Conservation (phyloP, 1,140 invertebrate genomes). For the Pteromalus puparum region DNA sequence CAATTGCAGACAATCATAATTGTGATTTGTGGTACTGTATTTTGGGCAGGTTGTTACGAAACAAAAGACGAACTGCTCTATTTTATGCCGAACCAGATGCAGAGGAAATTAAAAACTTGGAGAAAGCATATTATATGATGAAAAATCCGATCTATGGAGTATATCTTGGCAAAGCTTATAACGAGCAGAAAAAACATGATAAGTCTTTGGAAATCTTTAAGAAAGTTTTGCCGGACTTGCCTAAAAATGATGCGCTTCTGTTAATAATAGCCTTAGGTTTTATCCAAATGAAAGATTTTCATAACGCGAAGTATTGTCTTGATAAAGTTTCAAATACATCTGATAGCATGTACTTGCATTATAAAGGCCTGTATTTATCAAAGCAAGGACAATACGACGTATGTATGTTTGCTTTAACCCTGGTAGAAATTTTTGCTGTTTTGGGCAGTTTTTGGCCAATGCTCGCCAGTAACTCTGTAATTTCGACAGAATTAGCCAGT, state of each 20-base stretch:
- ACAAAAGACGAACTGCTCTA: background rate
- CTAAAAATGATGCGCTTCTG: background rate
- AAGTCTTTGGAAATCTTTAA: background rate
- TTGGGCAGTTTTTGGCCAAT: too few species aligned
- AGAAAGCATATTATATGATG: slow-evolving; percentile 3
- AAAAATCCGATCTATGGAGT: background rate
- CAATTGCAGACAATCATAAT: slow-evolving; percentile 1
- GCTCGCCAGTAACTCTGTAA: too few species aligned
- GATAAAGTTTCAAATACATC: background rate
- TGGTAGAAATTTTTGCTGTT: too few species aligned
- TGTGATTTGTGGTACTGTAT: background rate
- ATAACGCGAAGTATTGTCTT: background rate
- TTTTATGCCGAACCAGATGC: background rate
- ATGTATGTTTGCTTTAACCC: too few species aligned
- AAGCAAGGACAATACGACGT: background rate
- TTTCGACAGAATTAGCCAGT: too few species aligned
- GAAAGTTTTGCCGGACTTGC: background rate
- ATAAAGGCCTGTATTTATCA: background rate
- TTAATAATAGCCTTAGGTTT: slow-evolving; percentile 9
- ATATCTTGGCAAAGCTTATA: slow-evolving; percentile 2
- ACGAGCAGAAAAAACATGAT: background rate
- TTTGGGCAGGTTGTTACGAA: background rate
- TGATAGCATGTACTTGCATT: slow-evolving; percentile 10
- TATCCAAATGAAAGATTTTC: background rate
- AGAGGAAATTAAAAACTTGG: slow-evolving; percentile 3